Evolutionary conservation across 1,140 invertebrate genomes (phyloP), one percentile per base, ranked within the genome.

Genomic region (Aradophagus sp.): DNA sequence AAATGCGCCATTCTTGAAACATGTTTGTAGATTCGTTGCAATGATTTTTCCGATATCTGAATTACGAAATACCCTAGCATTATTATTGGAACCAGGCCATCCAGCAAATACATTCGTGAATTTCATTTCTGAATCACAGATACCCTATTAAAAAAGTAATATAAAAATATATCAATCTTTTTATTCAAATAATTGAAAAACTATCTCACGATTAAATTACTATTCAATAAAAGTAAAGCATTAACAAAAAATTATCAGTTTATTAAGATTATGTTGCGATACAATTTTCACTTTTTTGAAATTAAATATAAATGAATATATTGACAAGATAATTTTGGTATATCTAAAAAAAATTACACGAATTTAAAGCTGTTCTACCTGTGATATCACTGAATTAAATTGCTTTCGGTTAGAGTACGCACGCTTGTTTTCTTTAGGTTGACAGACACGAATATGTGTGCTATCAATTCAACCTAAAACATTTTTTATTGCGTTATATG

Each of bases 391-490:
- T 2, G 45, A 48, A 36, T 17, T 23, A 11, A 35, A 48, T 11
- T 48, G 31, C 26, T 48, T 48, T 36, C 45, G 12, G 8, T 48
- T 48, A 8, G 17, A 48, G 13, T 35, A 48, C 15, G 45, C 31
- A 10, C 19, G 5, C 15, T 48, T 48, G 6, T 48, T 23, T 0
- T 48, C 19, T 15, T 48, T 41, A 1, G 38, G 50, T 55, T 55
- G 13, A 10, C 50, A 41, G 7, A 55, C 11, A 2, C 38, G 15
- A 34, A 55, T 34, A 10, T 55, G 50, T 1, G 11, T 15, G 7
- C 36, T 38, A 42, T 55, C 50, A 11, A 55, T 55, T 16, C 38
- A 55, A n/a, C 50, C 50, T 7, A 55, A 14, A 0, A 55, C 29
- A 42, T 42, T 42, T 23, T 13, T 34, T 15, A 55, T 11, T 12